A percentile compares a stretch with the other conserved stretches of the same genome.
Conservation (phyloP, 1,140 invertebrate genomes). For the Eulimnadia texana region DNA sequence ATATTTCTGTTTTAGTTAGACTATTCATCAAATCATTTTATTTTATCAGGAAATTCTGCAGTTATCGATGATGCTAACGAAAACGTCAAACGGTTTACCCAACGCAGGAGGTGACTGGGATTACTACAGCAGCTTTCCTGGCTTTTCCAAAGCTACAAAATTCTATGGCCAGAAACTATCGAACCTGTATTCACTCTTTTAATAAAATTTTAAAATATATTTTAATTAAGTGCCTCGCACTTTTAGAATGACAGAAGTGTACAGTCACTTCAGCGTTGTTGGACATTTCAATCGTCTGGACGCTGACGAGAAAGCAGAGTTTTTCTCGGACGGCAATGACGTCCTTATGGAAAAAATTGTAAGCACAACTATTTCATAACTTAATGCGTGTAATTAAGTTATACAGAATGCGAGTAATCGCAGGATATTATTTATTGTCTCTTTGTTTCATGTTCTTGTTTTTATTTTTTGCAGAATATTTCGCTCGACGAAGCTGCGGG, state of each 20-base stretch:
- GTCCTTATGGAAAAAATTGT: conserved; percentile 63
- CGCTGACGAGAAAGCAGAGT: conserved; percentile 54
- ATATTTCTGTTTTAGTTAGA: background rate
- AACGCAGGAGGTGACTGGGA: conserved; percentile 44
- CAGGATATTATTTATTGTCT: no score
- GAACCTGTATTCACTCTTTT: conserved; percentile 30
- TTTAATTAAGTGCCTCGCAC: conserved; percentile 3
- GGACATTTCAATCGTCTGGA: conserved; percentile 41
- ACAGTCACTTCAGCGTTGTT: conserved; percentile 41
- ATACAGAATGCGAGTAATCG: no score
- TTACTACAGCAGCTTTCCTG: conserved; percentile 51
- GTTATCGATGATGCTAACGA: conserved; percentile 44
- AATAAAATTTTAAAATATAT: background rate
- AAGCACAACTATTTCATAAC: conserved; percentile 15
- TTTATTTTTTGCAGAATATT: conserved; percentile 30
- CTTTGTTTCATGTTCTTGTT: no score
- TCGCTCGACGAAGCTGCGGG: conserved; percentile 55
- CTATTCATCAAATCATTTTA: background rate
- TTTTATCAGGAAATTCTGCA: conserved; percentile 25
- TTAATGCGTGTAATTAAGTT: conserved; percentile 16
- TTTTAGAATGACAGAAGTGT: conserved; percentile 34
- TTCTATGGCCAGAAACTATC: conserved; percentile 39
- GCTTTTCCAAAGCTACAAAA: conserved; percentile 44
- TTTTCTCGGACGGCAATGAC: conserved; percentile 60
- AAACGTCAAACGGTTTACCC: conserved; percentile 49